Evolutionary conservation across 1,140 invertebrate genomes (phyloP), one percentile per base, ranked within the genome.

Genomic region (Brachionus rotundiformis): DNA sequence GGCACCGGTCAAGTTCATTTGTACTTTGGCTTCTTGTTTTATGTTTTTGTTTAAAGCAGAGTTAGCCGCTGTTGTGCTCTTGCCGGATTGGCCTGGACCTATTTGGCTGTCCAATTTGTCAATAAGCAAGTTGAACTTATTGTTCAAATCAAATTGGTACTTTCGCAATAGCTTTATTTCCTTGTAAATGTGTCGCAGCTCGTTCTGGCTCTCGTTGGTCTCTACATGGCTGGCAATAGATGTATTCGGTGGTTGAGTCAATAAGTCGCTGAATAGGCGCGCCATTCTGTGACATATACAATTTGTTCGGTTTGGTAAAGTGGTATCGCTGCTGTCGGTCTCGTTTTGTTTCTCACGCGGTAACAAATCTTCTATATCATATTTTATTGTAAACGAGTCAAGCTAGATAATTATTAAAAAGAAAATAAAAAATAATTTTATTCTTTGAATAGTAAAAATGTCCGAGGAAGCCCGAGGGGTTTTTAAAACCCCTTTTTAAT

Each of bases 211-310:
- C 2, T 31, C 31, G 39, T 10, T 73, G 1, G 39, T 25, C 13
- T 36, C 29, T 3, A 36, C 19, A 11, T 73, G 68, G 23, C 10
- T 41, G 36, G 13, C 25, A 2, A 73, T 73, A 7, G 29, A 71
- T 25, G 29, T 36, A 11, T 23, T 44, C 25, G 68, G 41, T 13
- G 68, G 13, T 41, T 25, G 36, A 5, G 19, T 39, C 8, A 73
- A 4, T 23, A 73, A 25, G 41, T 73, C 68, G 25, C 41, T 73
- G 39, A 73, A 73, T 27, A 73, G 44, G 41, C 68, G 33, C 0
- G 68, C 68, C 68, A 73, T 73, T 73, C n/a, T 41, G 25, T 73
- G 16, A 44, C 68, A 73, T 23, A 73, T 73, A 27, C 68, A 73
- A 44, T 47, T 44, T 73, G 63, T 39, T 68, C 16, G 31, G 4